Conservation (phyloP, 2,797 vertebrate genomes). For the Cetoscarus ocellatus region DNA sequence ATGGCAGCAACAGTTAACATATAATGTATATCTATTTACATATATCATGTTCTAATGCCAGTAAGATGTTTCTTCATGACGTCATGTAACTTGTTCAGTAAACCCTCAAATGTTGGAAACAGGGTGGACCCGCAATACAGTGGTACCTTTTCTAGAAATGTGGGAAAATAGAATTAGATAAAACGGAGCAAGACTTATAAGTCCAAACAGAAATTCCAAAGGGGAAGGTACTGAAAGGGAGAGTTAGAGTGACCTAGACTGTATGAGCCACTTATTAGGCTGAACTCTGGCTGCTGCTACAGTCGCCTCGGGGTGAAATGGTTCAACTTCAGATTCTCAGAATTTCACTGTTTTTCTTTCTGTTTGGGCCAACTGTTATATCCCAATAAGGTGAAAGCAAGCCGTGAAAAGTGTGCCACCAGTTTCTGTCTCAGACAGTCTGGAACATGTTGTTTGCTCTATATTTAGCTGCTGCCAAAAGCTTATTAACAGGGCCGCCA, state of each 20-base stretch:
- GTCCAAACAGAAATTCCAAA: not conserved
- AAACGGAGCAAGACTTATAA: not conserved
- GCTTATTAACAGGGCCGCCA: constrained; percentile 3
- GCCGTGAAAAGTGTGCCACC: not conserved
- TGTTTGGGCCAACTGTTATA: not conserved
- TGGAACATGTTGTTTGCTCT: constrained; percentile 4
- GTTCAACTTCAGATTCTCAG: constrained; percentile 2
- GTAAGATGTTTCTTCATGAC: not conserved
- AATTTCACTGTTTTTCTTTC: constrained; percentile 2
- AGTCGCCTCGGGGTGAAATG: not conserved
- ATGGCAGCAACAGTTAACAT: not conserved
- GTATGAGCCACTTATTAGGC: constrained; percentile 2
- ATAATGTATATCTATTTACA: not conserved
- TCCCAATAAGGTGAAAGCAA: not conserved
- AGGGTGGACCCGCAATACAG: not conserved
- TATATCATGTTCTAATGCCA: not conserved
- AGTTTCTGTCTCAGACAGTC: not conserved
- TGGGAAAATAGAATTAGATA: not conserved
- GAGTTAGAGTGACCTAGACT: constrained; percentile 9
- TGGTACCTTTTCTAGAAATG: not conserved
- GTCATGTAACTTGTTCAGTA: not conserved
- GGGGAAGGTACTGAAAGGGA: not conserved
- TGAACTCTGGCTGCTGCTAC: not conserved
- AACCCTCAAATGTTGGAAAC: not conserved
- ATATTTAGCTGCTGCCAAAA: not conserved